Conservation (phyloP, 2,888 invertebrate species). For the Coenonympha glycerion region DNA sequence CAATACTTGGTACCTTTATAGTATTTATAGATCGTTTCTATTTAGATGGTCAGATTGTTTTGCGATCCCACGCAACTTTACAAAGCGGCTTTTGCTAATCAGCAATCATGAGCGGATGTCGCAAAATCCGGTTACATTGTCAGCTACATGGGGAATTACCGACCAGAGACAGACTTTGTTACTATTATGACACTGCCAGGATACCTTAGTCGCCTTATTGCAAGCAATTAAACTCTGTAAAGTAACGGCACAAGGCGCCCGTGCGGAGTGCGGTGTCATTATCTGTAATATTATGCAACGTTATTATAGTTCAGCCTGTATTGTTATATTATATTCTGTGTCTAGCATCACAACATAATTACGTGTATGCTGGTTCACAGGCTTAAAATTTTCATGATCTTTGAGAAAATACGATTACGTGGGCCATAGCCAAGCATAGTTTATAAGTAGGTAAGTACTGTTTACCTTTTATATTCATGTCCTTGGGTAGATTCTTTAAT, state of each 20-base stretch:
- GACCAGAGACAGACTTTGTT: background rate
- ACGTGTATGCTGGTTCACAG: conserved; percentile 2
- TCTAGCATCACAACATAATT: conserved; percentile 25
- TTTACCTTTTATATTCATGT: no score
- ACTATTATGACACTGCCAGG: background rate
- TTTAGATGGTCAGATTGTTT: background rate
- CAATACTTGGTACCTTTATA: no score
- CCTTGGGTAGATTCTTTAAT: no score
- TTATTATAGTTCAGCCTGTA: no score
- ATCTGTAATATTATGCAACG: conserved; percentile 27
- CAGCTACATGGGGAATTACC: conserved; percentile 6
- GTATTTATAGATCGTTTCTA: no score
- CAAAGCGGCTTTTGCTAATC: conserved; percentile 7
- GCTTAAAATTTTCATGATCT: background rate
- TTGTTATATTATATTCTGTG: no score
- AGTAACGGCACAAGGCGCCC: conserved; percentile 21
- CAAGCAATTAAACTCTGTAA: conserved; percentile 6
- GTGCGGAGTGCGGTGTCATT: conserved; percentile 31
- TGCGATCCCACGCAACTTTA: conserved; percentile 5
- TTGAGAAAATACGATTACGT: background rate
- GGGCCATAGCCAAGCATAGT: no score
- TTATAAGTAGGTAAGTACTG: no score
- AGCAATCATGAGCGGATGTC: conserved; percentile 16
- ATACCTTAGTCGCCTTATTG: background rate
- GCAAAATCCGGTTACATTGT: conserved; percentile 17